phyloP scores from a whole-genome alignment of 2,113 vertebrate genomes.

The Heteronetta atricapilla region DNA sequence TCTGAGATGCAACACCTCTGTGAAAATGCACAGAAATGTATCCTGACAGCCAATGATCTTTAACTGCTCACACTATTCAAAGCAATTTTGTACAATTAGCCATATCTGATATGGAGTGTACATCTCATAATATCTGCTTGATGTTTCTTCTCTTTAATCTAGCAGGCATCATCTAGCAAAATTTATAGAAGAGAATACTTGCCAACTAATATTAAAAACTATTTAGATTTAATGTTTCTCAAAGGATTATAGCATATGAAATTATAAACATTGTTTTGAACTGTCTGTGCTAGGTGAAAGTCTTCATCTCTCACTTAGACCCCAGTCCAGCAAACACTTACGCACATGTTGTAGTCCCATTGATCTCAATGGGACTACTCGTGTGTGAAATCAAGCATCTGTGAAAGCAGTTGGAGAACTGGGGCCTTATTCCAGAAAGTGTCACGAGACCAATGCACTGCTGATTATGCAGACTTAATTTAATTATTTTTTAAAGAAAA shows the following conservation, averaged over 20 bases:
- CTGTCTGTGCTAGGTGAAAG: constrained; percentile 67
- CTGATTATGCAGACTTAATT: constrained; percentile 20
- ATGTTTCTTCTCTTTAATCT: constrained; percentile 40
- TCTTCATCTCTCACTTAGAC: constrained; percentile 61
- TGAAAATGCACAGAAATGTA: constrained; percentile 12
- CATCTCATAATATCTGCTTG: background rate
- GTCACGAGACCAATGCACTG: background rate
- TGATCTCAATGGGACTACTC: constrained; percentile 58
- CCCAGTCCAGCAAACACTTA: constrained; percentile 50
- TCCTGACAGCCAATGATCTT: background rate
- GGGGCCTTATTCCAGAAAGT: constrained; percentile 18
- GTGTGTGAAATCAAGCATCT: constrained; percentile 55
- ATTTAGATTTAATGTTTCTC: constrained; percentile 60
- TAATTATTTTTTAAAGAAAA: background rate
- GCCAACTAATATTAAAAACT: constrained; percentile 60
- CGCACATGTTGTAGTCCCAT: constrained; percentile 34
- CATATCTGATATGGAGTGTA: background rate
- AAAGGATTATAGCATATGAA: constrained; percentile 55
- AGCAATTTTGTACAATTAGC: constrained; percentile 3
- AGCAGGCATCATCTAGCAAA: constrained; percentile 19
- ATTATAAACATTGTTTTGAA: constrained; percentile 65
- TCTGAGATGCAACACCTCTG: background rate
- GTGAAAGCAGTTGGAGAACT: background rate
- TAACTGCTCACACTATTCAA: background rate
- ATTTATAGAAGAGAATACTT: constrained; percentile 33